Evolutionary conservation across 2,113 vertebrate species (phyloP).

Genomic region (Cepphus grylle): DNA sequence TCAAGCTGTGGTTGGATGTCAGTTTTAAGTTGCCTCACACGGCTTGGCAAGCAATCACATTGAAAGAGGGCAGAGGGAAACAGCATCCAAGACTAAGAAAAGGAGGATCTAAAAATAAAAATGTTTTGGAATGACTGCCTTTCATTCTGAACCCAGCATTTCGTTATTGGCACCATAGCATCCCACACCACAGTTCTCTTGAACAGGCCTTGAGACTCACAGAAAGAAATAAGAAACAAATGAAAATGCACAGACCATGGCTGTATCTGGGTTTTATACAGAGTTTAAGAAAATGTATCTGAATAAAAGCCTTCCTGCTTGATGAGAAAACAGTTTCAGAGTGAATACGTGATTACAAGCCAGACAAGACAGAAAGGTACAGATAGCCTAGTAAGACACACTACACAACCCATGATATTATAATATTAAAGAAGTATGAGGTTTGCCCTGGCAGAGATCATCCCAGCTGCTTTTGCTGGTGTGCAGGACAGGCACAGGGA

Average conservation of each 20-base stretch:
- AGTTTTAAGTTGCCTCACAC: conserved; percentile 14
- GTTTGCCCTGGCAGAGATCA: neutral
- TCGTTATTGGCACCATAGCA: neutral
- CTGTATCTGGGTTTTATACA: neutral
- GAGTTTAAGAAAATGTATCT: neutral
- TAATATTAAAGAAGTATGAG: neutral
- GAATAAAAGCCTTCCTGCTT: neutral
- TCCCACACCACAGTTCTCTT: neutral
- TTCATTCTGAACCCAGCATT: neutral
- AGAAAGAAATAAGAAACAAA: neutral
- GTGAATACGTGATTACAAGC: neutral
- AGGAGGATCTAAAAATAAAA: conserved; percentile 31
- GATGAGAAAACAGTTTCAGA: neutral
- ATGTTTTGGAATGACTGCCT: neutral
- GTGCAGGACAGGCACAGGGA: neutral
- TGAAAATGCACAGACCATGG: neutral
- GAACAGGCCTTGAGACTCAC: neutral
- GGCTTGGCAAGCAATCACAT: neutral
- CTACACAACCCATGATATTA: too few species aligned
- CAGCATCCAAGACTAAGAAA: neutral
- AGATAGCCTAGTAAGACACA: neutral
- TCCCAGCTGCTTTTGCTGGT: neutral
- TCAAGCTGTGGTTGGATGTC: conserved; percentile 56
- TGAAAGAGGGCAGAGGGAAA: conserved; percentile 8
- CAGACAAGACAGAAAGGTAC: neutral